Percentiles rank a stretch among this genome's conserved stretches.
Evolutionary conservation across 2,113 vertebrate species (phyloP).

Genomic region (Colius striatus): DNA sequence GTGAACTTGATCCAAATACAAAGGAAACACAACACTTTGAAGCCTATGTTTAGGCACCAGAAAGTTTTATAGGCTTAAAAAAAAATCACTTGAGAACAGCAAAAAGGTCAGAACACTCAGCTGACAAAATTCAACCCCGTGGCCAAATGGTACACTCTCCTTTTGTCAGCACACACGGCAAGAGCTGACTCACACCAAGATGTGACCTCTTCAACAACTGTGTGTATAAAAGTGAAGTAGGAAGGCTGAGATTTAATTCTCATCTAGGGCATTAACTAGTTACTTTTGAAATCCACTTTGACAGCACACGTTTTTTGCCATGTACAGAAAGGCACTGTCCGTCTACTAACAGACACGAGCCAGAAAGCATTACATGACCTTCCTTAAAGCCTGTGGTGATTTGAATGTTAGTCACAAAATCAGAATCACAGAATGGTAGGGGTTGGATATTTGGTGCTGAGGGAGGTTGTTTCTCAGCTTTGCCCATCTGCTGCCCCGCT

Average conservation of each 20-base stretch:
- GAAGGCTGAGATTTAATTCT: neutral
- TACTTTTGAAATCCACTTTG: neutral
- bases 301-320: fast-evolving
- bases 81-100: neutral
- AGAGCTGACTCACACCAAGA: neutral
- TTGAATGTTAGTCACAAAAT: fast-evolving
- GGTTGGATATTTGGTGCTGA: no score
- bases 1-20: neutral
- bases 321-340: neutral
- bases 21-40: constrained; percentile 9
- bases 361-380: neutral
- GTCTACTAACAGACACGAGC: fast-evolving
- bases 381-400: fast-evolving
- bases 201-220: neutral
- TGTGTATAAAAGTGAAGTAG: fast-evolving
- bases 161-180: fast-evolving
- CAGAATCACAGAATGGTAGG: no score
- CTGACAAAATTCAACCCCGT: neutral
- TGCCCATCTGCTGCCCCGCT: neutral
- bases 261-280: neutral
- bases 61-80: neutral
- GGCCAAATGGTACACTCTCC: neutral
- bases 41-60: neutral
- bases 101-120: constrained; percentile 32
- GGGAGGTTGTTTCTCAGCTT: fast-evolving